Conservation (phyloP, 2,113 vertebrate genomes). For the Castor canadensis region DNA sequence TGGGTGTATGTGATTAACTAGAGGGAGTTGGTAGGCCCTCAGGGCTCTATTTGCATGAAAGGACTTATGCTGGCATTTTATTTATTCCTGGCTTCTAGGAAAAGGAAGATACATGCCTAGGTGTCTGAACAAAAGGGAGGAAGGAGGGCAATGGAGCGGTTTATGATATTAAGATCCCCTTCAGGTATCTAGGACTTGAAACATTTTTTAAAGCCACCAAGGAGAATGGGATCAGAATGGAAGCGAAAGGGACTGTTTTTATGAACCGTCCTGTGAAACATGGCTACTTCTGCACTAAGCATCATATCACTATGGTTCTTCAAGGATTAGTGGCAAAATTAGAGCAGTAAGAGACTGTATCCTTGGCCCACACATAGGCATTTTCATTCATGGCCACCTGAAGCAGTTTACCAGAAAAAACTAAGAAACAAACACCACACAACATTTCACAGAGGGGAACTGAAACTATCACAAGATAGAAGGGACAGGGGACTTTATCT, state of each 20-base stretch:
- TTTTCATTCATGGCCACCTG: background rate
- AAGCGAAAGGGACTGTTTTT: conserved; percentile 40
- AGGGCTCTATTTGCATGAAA: conserved; percentile 62
- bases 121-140: conserved; percentile 2
- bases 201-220: conserved; percentile 30
- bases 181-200: conserved; percentile 23
- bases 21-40: conserved; percentile 33
- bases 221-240: conserved; percentile 25
- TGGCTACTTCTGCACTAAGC: background rate
- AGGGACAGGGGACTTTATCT: background rate
- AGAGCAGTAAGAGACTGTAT: background rate
- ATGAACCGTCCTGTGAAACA: background rate
- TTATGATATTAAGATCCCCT: conserved; percentile 8
- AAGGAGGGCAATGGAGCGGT: background rate
- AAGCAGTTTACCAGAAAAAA: background rate
- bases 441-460: background rate
- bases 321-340: background rate
- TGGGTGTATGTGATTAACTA: conserved; percentile 65
- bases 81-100: conserved; percentile 54
- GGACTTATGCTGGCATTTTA: conserved; percentile 51
- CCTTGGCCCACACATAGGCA: background rate
- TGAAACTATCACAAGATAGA: background rate
- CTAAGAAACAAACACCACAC: background rate
- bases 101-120: conserved; percentile 1
- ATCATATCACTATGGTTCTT: background rate